Conservation (phyloP, 2,113 vertebrate genomes). For the Cynocephalus volans region DNA sequence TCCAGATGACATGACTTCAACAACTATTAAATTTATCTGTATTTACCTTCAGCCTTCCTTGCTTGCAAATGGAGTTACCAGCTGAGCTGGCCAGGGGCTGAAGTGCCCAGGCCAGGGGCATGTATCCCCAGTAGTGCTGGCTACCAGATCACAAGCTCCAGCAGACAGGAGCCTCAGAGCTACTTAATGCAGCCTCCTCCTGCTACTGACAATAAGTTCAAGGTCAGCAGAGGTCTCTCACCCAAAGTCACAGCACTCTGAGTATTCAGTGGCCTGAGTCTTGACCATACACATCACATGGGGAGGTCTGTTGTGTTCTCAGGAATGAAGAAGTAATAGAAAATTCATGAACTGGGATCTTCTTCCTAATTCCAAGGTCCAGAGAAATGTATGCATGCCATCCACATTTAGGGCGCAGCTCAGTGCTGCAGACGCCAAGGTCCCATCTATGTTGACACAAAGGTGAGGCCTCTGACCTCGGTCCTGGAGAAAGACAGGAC, state of each 20-base stretch:
- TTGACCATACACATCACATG: no score
- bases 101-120: background rate
- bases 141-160: background rate
- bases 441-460: no score
- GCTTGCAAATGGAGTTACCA: background rate
- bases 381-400: background rate
- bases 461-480: background rate
- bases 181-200: background rate
- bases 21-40: conserved; percentile 42
- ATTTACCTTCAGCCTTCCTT: background rate
- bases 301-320: background rate
- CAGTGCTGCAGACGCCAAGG: rapidly evolving
- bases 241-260: no score
- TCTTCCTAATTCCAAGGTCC: background rate
- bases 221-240: background rate
- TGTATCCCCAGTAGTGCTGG: rapidly evolving
- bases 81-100: background rate
- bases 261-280: background rate
- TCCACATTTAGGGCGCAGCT: background rate
- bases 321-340: background rate
- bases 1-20: conserved; percentile 55
- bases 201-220: background rate
- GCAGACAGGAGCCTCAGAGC: background rate
- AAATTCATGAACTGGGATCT: background rate
- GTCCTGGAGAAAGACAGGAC: background rate